These are phyloP conservation scores for Suncus etruscus DNA, from an alignment of 2,113 vertebrate genomes.

Conservation along the genomic window DNA sequence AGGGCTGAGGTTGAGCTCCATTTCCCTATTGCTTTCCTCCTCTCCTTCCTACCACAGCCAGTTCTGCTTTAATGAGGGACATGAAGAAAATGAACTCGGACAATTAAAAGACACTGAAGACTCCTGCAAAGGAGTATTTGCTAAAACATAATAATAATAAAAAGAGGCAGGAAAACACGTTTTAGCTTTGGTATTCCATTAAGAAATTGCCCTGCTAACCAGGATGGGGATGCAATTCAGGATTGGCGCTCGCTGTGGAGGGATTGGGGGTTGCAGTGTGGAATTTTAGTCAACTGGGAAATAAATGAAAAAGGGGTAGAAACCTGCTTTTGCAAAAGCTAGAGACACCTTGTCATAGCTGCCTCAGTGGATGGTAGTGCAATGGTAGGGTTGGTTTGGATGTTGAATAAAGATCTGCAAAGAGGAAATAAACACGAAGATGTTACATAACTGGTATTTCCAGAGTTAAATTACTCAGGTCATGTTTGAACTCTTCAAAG, in stretches of 20 bases:
- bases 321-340: constrained; percentile 43
- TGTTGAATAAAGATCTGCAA: constrained; percentile 18
- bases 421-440: constrained; percentile 42
- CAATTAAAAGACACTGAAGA: constrained; percentile 71
- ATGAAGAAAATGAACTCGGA: constrained; percentile 73
- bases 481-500: constrained; percentile 53
- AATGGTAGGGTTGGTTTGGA: constrained; percentile 50
- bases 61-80: constrained; percentile 61
- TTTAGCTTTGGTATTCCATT: constrained; percentile 15
- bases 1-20: neutral
- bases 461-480: constrained; percentile 11
- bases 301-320: neutral
- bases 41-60: neutral
- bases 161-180: neutral
- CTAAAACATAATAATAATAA: neutral
- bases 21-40: neutral
- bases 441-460: constrained; percentile 40
- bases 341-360: constrained; percentile 17
- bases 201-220: constrained; percentile 10
- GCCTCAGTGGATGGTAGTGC: neutral
- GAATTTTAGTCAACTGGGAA: constrained; percentile 50
- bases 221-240: constrained; percentile 6
- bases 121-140: constrained; percentile 36
- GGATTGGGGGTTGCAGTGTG: constrained; percentile 25
- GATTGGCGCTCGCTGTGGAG: neutral